Evolutionary conservation across 2,888 invertebrate species (phyloP).

Genomic region (Pyralis farinalis): DNA sequence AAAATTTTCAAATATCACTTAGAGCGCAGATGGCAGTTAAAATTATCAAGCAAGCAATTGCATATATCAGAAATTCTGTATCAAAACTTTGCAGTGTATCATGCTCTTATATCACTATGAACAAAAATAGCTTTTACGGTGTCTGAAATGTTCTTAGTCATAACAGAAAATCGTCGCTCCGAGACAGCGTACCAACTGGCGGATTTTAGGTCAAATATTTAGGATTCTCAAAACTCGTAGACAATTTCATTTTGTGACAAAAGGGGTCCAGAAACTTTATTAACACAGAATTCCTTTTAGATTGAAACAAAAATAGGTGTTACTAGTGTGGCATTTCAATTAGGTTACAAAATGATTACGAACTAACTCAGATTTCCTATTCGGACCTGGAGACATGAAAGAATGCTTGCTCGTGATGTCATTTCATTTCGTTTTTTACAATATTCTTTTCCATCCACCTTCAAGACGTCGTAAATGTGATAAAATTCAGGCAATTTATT

Average conservation of each 20-base stretch:
- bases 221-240: slow-evolving; percentile 6
- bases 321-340: background rate
- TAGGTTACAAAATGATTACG: background rate
- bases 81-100: too few relatives aligned
- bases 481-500: slow-evolving; percentile 21
- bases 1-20: too few relatives aligned
- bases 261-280: slow-evolving; percentile 8
- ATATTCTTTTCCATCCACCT: background rate
- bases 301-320: slow-evolving; percentile 6
- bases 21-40: too few relatives aligned
- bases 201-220: slow-evolving; percentile 10
- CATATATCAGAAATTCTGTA: too few relatives aligned
- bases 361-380: background rate
- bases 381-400: background rate
- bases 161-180: background rate
- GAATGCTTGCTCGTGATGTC: background rate
- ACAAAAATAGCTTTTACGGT: background rate
- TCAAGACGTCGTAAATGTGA: slow-evolving; percentile 16
- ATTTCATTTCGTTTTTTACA: too few relatives aligned
- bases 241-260: slow-evolving; percentile 9
- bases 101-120: too few relatives aligned
- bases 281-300: slow-evolving; percentile 9
- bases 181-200: background rate
- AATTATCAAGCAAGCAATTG: too few relatives aligned
- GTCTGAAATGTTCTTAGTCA: background rate